Percentiles rank a stretch among this genome's conserved stretches.
These are phyloP conservation scores for Zaprionus davidi DNA, from an alignment of 1,140 invertebrate species.

Conservation along the genomic window DNA sequence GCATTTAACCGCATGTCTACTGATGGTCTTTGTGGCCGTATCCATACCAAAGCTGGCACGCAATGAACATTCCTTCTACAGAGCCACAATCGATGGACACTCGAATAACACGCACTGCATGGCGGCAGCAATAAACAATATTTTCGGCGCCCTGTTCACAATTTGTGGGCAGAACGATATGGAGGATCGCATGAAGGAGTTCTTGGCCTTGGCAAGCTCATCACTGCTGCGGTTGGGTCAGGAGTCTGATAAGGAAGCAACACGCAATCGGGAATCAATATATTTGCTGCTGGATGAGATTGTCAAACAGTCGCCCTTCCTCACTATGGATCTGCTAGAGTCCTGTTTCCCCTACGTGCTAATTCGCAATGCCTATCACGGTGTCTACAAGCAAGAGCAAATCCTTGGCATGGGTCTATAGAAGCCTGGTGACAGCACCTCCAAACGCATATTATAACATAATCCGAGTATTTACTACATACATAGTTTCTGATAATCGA, in stretches of 20 bases:
- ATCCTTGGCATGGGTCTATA: slow-evolving; percentile 76
- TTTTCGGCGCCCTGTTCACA: slow-evolving; percentile 98
- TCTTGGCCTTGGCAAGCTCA: slow-evolving; percentile 97
- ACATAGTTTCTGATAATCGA: slow-evolving; percentile 44
- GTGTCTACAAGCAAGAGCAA: slow-evolving; percentile 95
- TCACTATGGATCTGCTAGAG: slow-evolving; percentile 98
- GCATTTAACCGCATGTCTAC: slow-evolving; percentile 95
- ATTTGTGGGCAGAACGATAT: slow-evolving; percentile 97
- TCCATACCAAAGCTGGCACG: slow-evolving; percentile 98
- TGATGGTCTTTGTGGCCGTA: slow-evolving; percentile 99
- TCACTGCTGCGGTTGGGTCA: slow-evolving; percentile 96
- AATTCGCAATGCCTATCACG: slow-evolving; percentile 97
- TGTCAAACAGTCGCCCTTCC: slow-evolving; percentile 98
- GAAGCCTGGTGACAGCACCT: neutral
- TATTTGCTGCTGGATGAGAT: slow-evolving; percentile 98
- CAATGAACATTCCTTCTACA: slow-evolving; percentile 94
- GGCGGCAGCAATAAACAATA: slow-evolving; percentile 97
- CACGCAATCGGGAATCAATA: slow-evolving; percentile 97
- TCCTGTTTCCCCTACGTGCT: slow-evolving; percentile 99
- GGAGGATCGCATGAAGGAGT: slow-evolving; percentile 99
- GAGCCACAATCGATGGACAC: slow-evolving; percentile 96
- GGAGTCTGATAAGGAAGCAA: slow-evolving; percentile 97
- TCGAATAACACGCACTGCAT: slow-evolving; percentile 99
- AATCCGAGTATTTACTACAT: slow-evolving; percentile 40
- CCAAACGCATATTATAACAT: neutral